These are phyloP conservation scores for Hucho hucho DNA, from an alignment of 2,113 vertebrate genomes.

Conservation along the genomic window DNA sequence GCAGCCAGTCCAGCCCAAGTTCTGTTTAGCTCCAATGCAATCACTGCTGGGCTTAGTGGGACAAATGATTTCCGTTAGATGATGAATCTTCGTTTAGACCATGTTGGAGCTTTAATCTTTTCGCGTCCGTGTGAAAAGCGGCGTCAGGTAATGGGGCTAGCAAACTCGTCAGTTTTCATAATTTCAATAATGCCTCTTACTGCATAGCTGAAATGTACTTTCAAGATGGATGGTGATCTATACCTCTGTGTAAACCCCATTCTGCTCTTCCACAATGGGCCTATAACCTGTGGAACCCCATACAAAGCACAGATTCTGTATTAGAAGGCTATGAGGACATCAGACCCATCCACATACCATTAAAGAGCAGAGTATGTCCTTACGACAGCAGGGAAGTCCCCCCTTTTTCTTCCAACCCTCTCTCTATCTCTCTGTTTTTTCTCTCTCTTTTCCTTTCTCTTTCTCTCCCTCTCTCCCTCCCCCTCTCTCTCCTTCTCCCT, in stretches of 20 bases:
- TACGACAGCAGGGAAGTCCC: too few species aligned
- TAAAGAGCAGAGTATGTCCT: too few species aligned
- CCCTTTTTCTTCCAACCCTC: too few species aligned
- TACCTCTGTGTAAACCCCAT: neutral
- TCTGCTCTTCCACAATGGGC: neutral
- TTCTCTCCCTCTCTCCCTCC: too few species aligned
- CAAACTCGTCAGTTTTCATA: neutral
- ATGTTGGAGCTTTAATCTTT: slow-evolving; percentile 6
- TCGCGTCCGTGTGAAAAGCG: neutral
- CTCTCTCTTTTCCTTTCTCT: too few species aligned
- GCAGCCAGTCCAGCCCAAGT: neutral
- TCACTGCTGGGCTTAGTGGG: slow-evolving; percentile 18
- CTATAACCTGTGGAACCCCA: neutral
- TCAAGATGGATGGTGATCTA: neutral
- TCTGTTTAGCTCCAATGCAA: slow-evolving; percentile 5
- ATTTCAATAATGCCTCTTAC: neutral
- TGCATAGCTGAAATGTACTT: neutral
- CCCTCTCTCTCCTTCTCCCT: too few species aligned
- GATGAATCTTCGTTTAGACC: neutral
- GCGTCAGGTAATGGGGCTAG: neutral
- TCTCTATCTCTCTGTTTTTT: too few species aligned
- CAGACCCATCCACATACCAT: too few species aligned
- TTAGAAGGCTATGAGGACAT: too few species aligned
- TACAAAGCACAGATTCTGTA: neutral
- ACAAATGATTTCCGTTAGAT: slow-evolving; percentile 25